A percentile compares a stretch with the other conserved stretches of the same genome.
Conservation (phyloP, 2,888 invertebrate species). For the Epinotia ramella region DNA sequence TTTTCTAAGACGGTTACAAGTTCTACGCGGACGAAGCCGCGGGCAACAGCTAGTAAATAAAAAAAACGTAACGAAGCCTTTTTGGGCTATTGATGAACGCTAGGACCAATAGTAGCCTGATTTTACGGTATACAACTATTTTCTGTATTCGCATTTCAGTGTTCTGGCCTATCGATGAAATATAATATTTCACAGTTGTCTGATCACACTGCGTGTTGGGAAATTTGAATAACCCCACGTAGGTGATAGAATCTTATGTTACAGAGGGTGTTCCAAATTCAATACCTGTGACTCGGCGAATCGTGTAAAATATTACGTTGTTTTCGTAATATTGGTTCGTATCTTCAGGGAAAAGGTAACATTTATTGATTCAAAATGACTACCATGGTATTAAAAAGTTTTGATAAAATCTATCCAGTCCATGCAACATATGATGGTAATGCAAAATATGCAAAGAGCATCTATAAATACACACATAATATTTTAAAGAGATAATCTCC, state of each 20-base stretch:
- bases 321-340: neutral
- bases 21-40: too few species aligned
- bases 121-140: too few species aligned
- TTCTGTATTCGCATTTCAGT: conserved; percentile 43
- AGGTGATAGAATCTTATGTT: conserved; percentile 24
- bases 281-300: neutral
- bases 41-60: too few species aligned
- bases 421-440: too few species aligned
- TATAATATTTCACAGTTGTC: conserved; percentile 58
- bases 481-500: too few species aligned
- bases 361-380: neutral
- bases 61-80: too few species aligned
- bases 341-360: neutral
- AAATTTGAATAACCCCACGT: conserved; percentile 32
- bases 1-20: too few species aligned
- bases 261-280: neutral
- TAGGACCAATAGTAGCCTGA: too few species aligned
- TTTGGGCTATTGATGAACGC: too few species aligned
- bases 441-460: too few species aligned
- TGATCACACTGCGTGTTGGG: conserved; percentile 36
- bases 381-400: neutral
- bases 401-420: too few species aligned
- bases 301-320: neutral
- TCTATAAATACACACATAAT: too few species aligned
- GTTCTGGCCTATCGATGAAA: conserved; percentile 54